Evolutionary conservation across 2,888 invertebrate genomes (phyloP), one percentile per base, ranked within the genome.

Genomic region (Panzeria rudis): DNA sequence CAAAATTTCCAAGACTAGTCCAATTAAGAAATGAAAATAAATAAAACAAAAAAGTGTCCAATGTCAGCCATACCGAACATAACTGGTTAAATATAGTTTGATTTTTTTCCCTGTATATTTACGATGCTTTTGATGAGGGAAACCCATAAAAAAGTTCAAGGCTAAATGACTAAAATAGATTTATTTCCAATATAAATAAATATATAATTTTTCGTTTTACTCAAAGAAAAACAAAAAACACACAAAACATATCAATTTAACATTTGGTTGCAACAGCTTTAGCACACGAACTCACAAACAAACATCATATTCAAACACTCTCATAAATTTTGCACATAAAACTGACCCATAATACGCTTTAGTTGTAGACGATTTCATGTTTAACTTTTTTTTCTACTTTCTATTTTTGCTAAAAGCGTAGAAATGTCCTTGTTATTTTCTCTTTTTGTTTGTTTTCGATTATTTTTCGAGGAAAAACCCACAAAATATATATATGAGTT

Each of bases 61-160:
- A 23, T 71, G 41, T 41, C 62, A 62, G 8, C 32, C 17, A 54
- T 52, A 44, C 71, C 17, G 11, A 35, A 68, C n/a, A n/a, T 17
- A 72, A 20, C 59, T 20, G 20, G 20, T 69, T 61, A 41, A 50
- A 78, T 35, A 25, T 13, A 62, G 8, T 52, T 61, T 38, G 15
- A 29, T 3, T 17, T 23, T 23, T 15, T 64, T 47, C 17, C 52
- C 11, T 62, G 3, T 11, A 23, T 23, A n/a, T 47, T 20, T 38
- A 50, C 35, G 13, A 64, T 52, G 25, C 41, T 9, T 61, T 69
- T 62, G 75, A 56, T 32, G 38, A 50, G 47, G 15, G 71, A 76
- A 41, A 6, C 56, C 56, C 71, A 85, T 71, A 71, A 56, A 73
- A 81, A 81, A 82, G 82, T 85, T 85, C 85, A 82, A 85, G 82